A percentile compares a stretch with the other conserved stretches of the same genome.
Conservation (phyloP, 2,888 invertebrate genomes). For the Ichneumoninae sp. region DNA sequence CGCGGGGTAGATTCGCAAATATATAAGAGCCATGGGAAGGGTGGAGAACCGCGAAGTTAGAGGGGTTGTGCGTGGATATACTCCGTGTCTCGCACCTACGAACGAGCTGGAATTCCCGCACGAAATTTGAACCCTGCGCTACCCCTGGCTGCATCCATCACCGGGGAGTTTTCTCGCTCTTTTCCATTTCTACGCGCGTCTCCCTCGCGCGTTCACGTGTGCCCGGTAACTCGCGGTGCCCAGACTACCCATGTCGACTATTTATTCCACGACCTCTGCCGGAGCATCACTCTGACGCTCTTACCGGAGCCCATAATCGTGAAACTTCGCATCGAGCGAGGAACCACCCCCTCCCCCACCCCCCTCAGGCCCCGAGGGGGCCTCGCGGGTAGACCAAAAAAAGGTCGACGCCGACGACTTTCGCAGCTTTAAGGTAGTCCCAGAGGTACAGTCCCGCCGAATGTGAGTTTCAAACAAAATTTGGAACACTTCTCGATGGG, state of each 20-base stretch:
- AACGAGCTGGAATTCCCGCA: constrained; percentile 58
- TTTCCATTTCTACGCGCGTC: constrained; percentile 33
- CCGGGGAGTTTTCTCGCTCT: constrained; percentile 23
- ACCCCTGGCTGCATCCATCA: constrained; percentile 55
- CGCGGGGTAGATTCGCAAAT: constrained; percentile 63
- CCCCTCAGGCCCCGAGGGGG: background rate
- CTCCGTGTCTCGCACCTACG: constrained; percentile 43
- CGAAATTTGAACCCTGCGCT: constrained; percentile 49
- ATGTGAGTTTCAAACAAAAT: too few species aligned
- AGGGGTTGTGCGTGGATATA: constrained; percentile 23
- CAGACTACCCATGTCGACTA: constrained; percentile 17
- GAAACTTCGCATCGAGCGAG: constrained; percentile 3
- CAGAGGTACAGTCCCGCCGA: too few species aligned
- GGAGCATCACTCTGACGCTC: background rate
- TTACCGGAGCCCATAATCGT: background rate
- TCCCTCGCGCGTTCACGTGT: constrained; percentile 42
- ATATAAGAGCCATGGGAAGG: constrained; percentile 38
- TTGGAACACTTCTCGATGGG: too few species aligned
- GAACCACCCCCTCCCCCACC: background rate
- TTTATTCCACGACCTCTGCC: constrained; percentile 35
- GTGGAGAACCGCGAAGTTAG: constrained; percentile 15
- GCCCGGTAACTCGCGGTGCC: constrained; percentile 5
- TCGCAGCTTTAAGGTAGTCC: background rate
- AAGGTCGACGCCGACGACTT: background rate
- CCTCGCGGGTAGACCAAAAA: background rate